Evolutionary conservation across 2,113 vertebrate genomes (phyloP).

Genomic region (Ptyas mucosa): DNA sequence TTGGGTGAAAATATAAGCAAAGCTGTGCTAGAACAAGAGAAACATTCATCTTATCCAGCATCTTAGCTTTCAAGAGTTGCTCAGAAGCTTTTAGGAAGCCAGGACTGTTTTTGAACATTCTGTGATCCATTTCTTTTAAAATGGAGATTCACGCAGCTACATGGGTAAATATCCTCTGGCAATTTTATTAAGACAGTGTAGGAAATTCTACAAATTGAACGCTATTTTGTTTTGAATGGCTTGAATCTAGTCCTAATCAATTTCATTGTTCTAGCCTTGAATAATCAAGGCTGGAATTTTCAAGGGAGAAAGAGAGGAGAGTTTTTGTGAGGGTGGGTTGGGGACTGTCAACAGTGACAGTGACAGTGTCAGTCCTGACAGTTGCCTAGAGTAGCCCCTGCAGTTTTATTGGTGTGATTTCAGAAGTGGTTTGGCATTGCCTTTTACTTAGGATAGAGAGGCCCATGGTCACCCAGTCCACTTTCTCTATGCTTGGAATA

Average conservation of each 20-base stretch:
- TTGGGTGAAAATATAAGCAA: background rate
- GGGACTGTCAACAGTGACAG: background rate
- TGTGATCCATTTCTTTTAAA: background rate
- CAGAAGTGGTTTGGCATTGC: background rate
- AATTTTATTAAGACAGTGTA: background rate
- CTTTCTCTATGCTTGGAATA: background rate
- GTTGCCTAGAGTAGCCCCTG: background rate
- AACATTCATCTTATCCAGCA: background rate
- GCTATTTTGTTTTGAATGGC: background rate
- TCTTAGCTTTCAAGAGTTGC: background rate
- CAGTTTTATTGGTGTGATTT: background rate
- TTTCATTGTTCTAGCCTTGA: background rate
- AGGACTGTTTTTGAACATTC: background rate
- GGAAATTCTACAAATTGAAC: background rate
- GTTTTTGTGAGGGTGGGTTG: background rate
- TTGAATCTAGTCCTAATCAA: background rate
- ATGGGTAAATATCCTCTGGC: background rate
- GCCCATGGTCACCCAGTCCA: background rate
- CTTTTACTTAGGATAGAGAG: background rate
- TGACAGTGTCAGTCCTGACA: background rate
- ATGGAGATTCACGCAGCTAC: background rate
- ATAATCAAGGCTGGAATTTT: background rate
- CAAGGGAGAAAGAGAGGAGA: background rate
- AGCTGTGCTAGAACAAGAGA: background rate
- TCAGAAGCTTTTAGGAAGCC: background rate